Conservation (phyloP, 2,888 invertebrate species). For the Nomada ferruginata region DNA sequence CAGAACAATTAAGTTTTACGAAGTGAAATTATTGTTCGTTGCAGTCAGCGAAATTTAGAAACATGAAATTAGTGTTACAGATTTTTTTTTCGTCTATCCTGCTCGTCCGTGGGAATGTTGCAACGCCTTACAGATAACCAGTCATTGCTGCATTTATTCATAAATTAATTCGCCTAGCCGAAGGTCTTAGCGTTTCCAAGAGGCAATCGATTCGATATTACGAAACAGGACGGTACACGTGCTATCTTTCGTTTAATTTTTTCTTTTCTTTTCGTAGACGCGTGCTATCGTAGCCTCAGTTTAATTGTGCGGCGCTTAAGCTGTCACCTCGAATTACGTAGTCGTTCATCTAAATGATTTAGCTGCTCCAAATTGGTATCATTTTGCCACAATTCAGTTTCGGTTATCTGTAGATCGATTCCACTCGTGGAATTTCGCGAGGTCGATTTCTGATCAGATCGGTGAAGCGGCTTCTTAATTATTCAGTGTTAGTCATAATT, state of each 20-base stretch:
- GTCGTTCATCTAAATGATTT: conserved; percentile 21
- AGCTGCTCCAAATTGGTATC: no score
- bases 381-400: no score
- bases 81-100: not conserved
- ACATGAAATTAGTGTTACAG: not conserved
- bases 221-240: not conserved
- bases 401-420: no score
- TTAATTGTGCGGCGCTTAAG: conserved; percentile 16
- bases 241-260: not conserved
- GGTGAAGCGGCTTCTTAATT: no score
- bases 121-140: not conserved
- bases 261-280: not conserved
- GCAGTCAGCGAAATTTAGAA: not conserved
- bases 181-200: not conserved
- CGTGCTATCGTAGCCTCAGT: not conserved
- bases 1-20: no score
- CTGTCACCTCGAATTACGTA: conserved; percentile 25
- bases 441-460: no score
- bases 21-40: no score
- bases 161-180: conserved; percentile 6
- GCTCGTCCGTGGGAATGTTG: not conserved
- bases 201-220: conserved; percentile 17
- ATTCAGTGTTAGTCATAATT: no score
- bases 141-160: not conserved
- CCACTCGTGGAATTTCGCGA: no score